Base-by-base conservation (phyloP, 2,888 invertebrate species). In the Diogma glabrata region DNA sequence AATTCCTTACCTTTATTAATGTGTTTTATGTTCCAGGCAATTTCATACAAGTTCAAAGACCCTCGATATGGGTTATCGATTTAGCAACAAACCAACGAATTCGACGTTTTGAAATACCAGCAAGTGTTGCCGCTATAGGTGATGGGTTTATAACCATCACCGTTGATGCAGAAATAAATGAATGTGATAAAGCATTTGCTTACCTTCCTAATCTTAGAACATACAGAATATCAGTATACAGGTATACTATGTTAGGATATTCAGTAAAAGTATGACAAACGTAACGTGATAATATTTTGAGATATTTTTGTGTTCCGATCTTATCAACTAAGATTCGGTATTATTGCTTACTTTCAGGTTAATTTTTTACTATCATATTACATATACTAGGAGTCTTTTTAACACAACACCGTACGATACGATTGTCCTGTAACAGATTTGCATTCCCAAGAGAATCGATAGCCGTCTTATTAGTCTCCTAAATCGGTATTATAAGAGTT, bases 1-100 rank as follows among this genome's bases (percentile, higher is more conserved):
- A 33, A 33, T 4, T 8, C 8, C n/a, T 8, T 33, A 24, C 5
- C 24, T 24, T 24, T 24, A 24, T 4, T 33, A 33, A 8, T 12
- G n/a, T 33, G 4, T 12, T 12, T 33, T 12, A 7, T 16, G 16
- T 36, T 36, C 3, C 36, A 36, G 48, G 24, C n/a, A 33, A 20
- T 8, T 22, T 19, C 2, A 12, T 22, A 24, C 30, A 33, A 22
- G 59, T 82, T 0, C 77, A 77, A 54, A 74, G 75, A 0, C 79
- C 82, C 1, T 74, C 79, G 4, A 75, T 87, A 33, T 75, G 83
- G 53, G 72, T 84, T 2, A 78, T 79, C 55, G 82, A 88, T 59
- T 64, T 88, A 36, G 33, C 7, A 7, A 83, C 78, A 0, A 76
- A 87, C 64, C 64, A 67, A 55, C 70, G 81, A 23, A 65, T 85